Base-by-base conservation (phyloP, 2,888 invertebrate species). In the Limnephilus lunatus region DNA sequence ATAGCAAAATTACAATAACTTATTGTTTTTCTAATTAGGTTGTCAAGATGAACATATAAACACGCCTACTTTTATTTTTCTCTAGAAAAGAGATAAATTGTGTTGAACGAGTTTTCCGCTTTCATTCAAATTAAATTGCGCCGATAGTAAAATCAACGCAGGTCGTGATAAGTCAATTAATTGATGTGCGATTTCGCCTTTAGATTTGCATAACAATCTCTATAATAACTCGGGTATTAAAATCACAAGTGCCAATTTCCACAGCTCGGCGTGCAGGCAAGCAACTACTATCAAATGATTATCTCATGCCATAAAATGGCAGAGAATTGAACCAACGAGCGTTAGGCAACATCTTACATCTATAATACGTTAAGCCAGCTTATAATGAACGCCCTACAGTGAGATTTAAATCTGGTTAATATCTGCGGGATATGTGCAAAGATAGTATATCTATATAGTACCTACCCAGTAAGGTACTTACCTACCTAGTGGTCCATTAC, bases 211-310 rank as follows among this genome's bases (percentile, higher is more conserved):
- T 68, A 68, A 68, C 68, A 68, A 68, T 68, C n/a, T 68, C 68
- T 68, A 9, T 68, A 68, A 68, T 68, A 68, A 68, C 68, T n/a
- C 68, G 9, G 68, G n/a, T 68, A 68, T 68, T 68, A 68, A 68
- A 68, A 68, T 68, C 68, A 68, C 68, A 68, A 68, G 68, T 68
- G 68, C 68, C 68, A 68, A 68, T 68, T 68, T 68, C 68, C 68
- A 0, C 25, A 25, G 68, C 68, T 25, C 25, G 68, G 68, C 68
- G 68, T 68, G 68, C 68, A 68, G 25, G 25, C 25, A 9, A 68
- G 25, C 68, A 68, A 68, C 68, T 68, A 25, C 25, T 68, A 68
- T 68, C 68, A 68, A 68, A 68, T 68, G 68, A 68, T 68, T 68
- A 68, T 68, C 68, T 25, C 25, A 9, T 25, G 68, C 68, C 68